Base-by-base conservation (phyloP, 2,888 invertebrate genomes). In the Ptycholaimellus sp. region DNA sequence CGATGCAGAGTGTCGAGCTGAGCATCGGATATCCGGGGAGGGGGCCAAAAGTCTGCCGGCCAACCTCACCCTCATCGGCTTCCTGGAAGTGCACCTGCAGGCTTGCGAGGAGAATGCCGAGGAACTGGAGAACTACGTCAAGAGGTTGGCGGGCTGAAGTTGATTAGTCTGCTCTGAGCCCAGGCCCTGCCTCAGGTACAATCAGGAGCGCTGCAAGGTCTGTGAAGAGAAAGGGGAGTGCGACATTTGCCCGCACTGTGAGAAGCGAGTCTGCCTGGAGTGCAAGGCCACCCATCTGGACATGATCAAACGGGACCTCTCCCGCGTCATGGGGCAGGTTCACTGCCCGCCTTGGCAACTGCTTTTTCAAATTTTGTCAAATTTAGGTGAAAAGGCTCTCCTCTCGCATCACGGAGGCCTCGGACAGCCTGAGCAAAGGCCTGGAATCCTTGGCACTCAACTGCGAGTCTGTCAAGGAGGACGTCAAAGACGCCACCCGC, bases 221-320 rank as follows among this genome's bases (percentile, higher is more conserved):
- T 60, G 58, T 40, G 54, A 57, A 36, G 56, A 58, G 39, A 59
- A 59, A 41, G 51, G 54, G 5, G 53, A 57, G 40, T 50, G 57
- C 27, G 50, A 50, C 18, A 67, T 72, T 34, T 96, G 93, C 62
- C 74, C 77, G 20, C 93, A 96, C 62, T 96, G 96, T 64, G 85
- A 90, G 56, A 83, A 87, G 58, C 81, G 83, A 65, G 76, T 90
- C 44, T 96, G 93, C 62, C 74, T 77, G 48, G 83, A 85, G 57
- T 96, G 96, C 65, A 85, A 85, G 61, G 59, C 59, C 29, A 81
- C 83, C 13, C 90, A 93, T 61, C 77, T 83, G 74, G 87, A 90
- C 59, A 83, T 87, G 46, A 66, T 90, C 41, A 72, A 83, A 48
- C 70, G 85, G 40, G 85, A 87, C 68, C 79, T 87, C 31, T 68